phyloP scores from a whole-genome alignment of 1,140 invertebrate species.

The Steinernema khuongi region DNA sequence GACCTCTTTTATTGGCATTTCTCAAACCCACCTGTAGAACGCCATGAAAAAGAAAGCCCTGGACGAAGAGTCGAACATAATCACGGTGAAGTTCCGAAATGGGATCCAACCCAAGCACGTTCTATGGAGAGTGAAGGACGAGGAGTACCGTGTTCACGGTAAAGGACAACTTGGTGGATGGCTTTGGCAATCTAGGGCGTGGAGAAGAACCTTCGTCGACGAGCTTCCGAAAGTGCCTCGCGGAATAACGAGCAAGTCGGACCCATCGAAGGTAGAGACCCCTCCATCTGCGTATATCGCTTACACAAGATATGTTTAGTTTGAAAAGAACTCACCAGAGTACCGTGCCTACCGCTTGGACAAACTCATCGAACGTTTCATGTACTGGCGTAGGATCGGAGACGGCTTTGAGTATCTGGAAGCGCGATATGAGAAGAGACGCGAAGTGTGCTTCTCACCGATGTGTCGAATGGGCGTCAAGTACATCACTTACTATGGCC shows the following conservation, averaged over 20 bases:
- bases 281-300: neutral
- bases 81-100: slow-evolving; percentile 26
- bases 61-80: slow-evolving; percentile 23
- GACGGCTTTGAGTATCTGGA: slow-evolving; percentile 4
- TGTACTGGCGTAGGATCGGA: neutral
- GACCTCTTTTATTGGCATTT: neutral
- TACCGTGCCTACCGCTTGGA: neutral
- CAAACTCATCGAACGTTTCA: neutral
- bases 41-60: slow-evolving; percentile 19
- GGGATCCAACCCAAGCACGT: slow-evolving; percentile 6
- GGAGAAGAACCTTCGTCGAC: neutral
- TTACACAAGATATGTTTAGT: neutral
- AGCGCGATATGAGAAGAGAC: neutral
- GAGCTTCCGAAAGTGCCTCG: neutral
- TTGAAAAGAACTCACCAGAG: neutral
- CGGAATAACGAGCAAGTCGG: neutral
- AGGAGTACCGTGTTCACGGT: slow-evolving; percentile 30
- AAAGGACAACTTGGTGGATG: slow-evolving; percentile 36
- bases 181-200: slow-evolving; percentile 28
- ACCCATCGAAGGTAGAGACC: neutral
- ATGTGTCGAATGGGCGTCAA: neutral
- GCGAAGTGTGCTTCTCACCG: neutral
- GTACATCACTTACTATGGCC: slow-evolving; percentile 9
- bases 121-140: slow-evolving; percentile 30
- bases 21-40: slow-evolving; percentile 7